Base-by-base conservation (phyloP, 2,888 invertebrate genomes). In the Cheilosia soror region DNA sequence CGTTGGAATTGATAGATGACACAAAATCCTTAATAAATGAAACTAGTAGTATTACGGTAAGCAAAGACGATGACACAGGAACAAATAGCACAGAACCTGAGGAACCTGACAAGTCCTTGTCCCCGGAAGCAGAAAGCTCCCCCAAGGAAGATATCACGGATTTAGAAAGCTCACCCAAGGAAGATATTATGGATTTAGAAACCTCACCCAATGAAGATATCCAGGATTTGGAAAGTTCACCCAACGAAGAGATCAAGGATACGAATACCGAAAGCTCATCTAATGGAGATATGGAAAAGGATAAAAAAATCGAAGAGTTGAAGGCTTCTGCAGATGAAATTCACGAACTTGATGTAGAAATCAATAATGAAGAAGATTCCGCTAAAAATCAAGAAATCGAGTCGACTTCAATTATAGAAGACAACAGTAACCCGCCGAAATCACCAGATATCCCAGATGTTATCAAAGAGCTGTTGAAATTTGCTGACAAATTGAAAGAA, bases 401-500 rank as follows among this genome's bases (percentile, higher is more conserved):
- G 27, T 11, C 37, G 4, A 27, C 5, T 7, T 5, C 7, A 4
- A 42, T 33, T 6, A 6, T 29, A 6, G 37, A 31, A 9, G 31
- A 55, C 1, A 40, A 27, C 15, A 6, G 4, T n/a, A 27, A 55
- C 7, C 31, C 53, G 1, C 2, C 2, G 1, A 37, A 55, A 42
- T 9, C 5, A 13, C 33, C 13, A 9, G 44, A 62, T 31, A 9
- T 31, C 6, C 37, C 81, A 40, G 33, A 55, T 5, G 58, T 87
- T 4, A 55, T 89, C 4, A 73, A 86, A 4, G 65, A 89, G 20
- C 81, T 90, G 0, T 75, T 80, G 6, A 68, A 84, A 51, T 89
- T 90, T 65, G 89, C 88, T 0, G 88, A 87, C n/a, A 84, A 88
- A 9, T 86, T 91, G 7, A 88, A 88, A 33, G 85, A 87, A 51